Base-by-base conservation (phyloP, 2,797 vertebrate species). In the Urocyon cinereoargenteus region DNA sequence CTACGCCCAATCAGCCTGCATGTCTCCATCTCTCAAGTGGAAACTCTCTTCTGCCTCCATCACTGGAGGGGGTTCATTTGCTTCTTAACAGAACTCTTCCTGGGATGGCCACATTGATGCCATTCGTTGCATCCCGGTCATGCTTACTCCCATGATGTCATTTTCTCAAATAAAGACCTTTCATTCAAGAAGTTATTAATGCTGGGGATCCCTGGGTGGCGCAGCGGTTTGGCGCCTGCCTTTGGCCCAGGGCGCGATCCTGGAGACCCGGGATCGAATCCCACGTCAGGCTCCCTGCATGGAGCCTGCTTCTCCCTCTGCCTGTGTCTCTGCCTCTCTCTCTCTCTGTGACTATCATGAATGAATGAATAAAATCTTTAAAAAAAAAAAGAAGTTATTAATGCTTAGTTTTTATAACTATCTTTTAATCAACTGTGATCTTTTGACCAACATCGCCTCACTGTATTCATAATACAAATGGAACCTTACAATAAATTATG, bases 361-460 rank as follows among this genome's bases (percentile, higher is more conserved):
- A n/a, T n/a, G n/a, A 66, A n/a, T 34, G 19, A 34, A 68, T 68
- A 68, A 34, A n/a, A 68, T 68, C 64, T n/a, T 66, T 8, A 5
- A 62, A 68, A 66, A 31, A 64, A 68, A 22, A 72, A 36, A 70
- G 90, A 93, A 98, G 85, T 98, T 97, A 97, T 97, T 97, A 97
- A 98, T 91, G 86, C 90, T 98, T 96, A 93, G 64, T 86, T 97
- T 97, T 98, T 93, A 96, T 86, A 98, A 96, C 86, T 86, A 97
- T 97, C 88, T 97, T 98, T 98, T 98, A 98, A 98, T 98, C 81
- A 40, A 98, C 98, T 97, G 89, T 24, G 97, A 96, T 97, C 96
- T 98, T 97, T 98, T 98, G 98, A 98, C 95, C 96, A 97, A 97
- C 78, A 98, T 97, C 97, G 95, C 97, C 86, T 96, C 98, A 98